Conservation (phyloP, 2,888 invertebrate species). For the Hedychridium roseum region DNA sequence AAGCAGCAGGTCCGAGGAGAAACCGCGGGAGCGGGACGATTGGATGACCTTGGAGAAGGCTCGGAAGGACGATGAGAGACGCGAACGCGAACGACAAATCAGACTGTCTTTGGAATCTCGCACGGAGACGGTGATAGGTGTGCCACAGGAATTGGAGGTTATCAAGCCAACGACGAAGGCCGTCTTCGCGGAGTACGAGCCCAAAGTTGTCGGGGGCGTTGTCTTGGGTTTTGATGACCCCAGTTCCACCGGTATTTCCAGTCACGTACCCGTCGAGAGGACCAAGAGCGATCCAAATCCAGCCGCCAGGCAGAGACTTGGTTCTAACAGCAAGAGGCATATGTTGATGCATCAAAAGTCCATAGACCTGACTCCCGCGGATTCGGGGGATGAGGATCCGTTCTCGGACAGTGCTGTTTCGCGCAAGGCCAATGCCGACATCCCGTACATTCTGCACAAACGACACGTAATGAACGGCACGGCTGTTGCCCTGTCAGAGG, state of each 20-base stretch:
- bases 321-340: slow-evolving; percentile 78
- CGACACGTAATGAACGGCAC: slow-evolving; percentile 88
- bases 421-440: slow-evolving; percentile 69
- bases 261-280: slow-evolving; percentile 77
- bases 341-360: slow-evolving; percentile 87
- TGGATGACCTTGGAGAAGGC: slow-evolving; percentile 59
- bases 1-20: slow-evolving; percentile 43
- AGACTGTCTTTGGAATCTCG: slow-evolving; percentile 50
- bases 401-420: slow-evolving; percentile 68
- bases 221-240: slow-evolving; percentile 54
- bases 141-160: slow-evolving; percentile 49
- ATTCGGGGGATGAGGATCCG: slow-evolving; percentile 84
- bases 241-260: slow-evolving; percentile 45
- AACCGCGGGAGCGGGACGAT: slow-evolving; percentile 56
- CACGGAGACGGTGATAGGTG: slow-evolving; percentile 47
- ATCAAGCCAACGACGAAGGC: slow-evolving; percentile 60
- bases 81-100: slow-evolving; percentile 50
- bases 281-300: slow-evolving; percentile 90
- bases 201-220: slow-evolving; percentile 66
- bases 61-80: slow-evolving; percentile 53
- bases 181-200: slow-evolving; percentile 72
- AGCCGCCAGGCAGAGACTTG: slow-evolving; percentile 75
- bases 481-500: slow-evolving; percentile 67
- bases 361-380: slow-evolving; percentile 84
- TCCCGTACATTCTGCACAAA: slow-evolving; percentile 85